Evolutionary conservation across 2,113 vertebrate genomes (phyloP).

Genomic region (Pedionomus torquatus): DNA sequence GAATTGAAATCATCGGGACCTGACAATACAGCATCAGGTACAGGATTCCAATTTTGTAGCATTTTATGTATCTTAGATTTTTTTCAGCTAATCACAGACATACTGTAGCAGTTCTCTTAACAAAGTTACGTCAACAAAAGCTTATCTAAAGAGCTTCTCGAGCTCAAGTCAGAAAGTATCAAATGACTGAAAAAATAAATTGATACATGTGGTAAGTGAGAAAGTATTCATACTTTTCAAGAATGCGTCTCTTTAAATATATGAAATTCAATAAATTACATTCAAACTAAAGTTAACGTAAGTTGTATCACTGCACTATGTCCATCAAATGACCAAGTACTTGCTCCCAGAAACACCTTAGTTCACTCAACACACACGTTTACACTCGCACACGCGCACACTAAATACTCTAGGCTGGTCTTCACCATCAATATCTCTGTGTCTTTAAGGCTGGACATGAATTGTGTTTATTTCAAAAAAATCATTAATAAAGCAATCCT

Average conservation of each 20-base stretch:
- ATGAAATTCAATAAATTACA: slow-evolving; percentile 84
- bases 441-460: slow-evolving; percentile 79
- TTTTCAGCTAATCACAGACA: slow-evolving; percentile 49
- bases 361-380: slow-evolving; percentile 77
- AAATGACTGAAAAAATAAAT: slow-evolving; percentile 77
- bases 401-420: slow-evolving; percentile 73
- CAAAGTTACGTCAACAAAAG: slow-evolving; percentile 75
- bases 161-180: slow-evolving; percentile 76
- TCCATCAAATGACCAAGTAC: slow-evolving; percentile 75
- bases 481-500: slow-evolving; percentile 69
- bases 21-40: not conserved
- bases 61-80: slow-evolving; percentile 30
- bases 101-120: slow-evolving; percentile 66
- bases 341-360: slow-evolving; percentile 80
- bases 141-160: slow-evolving; percentile 77
- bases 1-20: slow-evolving; percentile 36
- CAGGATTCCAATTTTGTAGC: not conserved
- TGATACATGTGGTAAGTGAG: slow-evolving; percentile 77
- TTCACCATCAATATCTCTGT: slow-evolving; percentile 69
- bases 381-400: slow-evolving; percentile 66
- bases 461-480: slow-evolving; percentile 69
- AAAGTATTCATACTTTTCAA: slow-evolving; percentile 78
- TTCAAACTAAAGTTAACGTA: slow-evolving; percentile 77
- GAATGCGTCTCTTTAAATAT: slow-evolving; percentile 78
- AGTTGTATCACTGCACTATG: slow-evolving; percentile 78